Conservation (phyloP, 2,888 invertebrate species). For the Sympetrum striolatum region DNA sequence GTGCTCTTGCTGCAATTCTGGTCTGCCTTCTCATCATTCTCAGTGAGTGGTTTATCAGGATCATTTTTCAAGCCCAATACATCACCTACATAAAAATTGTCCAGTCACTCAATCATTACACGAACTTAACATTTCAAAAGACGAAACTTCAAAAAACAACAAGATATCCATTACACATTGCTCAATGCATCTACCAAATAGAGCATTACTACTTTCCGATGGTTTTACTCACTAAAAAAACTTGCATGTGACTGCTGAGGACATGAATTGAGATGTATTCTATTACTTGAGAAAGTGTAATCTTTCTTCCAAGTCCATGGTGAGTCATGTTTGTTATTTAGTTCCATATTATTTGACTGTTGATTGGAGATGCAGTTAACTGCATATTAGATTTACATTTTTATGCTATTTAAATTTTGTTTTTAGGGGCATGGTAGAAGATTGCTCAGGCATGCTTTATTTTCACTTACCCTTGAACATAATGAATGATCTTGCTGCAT, state of each 20-base stretch:
- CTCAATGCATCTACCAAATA: background rate
- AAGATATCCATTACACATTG: no score
- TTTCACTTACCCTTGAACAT: background rate
- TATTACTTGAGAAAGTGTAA: no score
- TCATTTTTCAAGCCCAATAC: background rate
- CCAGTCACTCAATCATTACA: background rate
- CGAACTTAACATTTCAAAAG: background rate
- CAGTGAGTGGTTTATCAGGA: conserved; percentile 72
- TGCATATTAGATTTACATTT: background rate
- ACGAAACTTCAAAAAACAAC: background rate
- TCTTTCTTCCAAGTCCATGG: background rate
- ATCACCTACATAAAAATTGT: background rate
- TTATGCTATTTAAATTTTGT: background rate
- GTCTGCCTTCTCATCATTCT: conserved; percentile 96
- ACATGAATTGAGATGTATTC: no score
- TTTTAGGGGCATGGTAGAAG: background rate
- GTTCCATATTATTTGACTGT: background rate
- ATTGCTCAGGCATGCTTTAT: background rate
- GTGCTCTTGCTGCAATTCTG: conserved; percentile 95
- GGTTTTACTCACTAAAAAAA: background rate
- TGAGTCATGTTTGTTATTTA: background rate
- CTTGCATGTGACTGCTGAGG: no score
- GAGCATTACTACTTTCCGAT: background rate
- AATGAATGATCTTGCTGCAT: background rate
- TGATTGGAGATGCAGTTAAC: background rate